These are phyloP conservation scores for Pygmarrhopalites habei DNA, from an alignment of 1,140 invertebrate genomes.

Conservation along the genomic window DNA sequence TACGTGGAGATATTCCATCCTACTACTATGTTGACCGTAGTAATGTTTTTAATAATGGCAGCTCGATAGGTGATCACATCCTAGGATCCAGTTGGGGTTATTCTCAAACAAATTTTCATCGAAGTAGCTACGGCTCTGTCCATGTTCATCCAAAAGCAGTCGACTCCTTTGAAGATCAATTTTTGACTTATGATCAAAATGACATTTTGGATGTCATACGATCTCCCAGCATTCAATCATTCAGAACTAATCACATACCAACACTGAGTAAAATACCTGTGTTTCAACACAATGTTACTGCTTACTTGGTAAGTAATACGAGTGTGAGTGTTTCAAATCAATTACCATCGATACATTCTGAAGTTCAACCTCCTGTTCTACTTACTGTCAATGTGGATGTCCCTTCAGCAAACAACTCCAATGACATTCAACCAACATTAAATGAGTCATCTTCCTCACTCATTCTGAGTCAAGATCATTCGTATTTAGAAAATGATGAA, in stretches of 20 bases:
- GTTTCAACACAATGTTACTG: constrained; percentile 35
- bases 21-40: too few species aligned
- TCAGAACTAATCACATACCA: constrained; percentile 1
- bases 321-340: constrained; percentile 9
- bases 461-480: neutral
- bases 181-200: constrained; percentile 4
- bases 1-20: constrained; percentile 17
- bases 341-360: neutral
- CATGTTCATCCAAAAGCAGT: constrained; percentile 16
- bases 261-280: constrained; percentile 1
- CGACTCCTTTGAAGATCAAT: constrained; percentile 20
- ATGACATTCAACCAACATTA: neutral
- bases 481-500: neutral
- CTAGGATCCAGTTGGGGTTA: constrained; percentile 29
- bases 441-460: neutral
- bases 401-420: neutral
- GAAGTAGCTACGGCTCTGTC: constrained; percentile 12
- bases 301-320: constrained; percentile 29
- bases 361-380: neutral
- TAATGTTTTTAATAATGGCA: constrained; percentile 9
- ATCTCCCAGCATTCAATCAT: constrained; percentile 8
- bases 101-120: constrained; percentile 23
- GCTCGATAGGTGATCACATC: constrained; percentile 2
- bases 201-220: constrained; percentile 19
- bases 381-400: constrained; percentile 7